These are phyloP conservation scores for Caenorhabditis plicata DNA, from an alignment of 2,888 invertebrate genomes.

Conservation along the genomic window DNA sequence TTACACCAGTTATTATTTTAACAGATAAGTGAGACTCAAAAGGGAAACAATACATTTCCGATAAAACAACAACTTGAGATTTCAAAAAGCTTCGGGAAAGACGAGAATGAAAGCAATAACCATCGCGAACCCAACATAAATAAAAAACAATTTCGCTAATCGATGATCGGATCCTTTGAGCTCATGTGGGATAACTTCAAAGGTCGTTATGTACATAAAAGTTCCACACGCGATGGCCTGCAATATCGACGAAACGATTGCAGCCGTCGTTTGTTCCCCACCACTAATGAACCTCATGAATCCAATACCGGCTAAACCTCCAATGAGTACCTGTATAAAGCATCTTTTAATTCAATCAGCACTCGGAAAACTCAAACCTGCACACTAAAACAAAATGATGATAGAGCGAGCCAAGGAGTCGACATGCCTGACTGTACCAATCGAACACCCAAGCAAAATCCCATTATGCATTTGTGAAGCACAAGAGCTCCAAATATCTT, in stretches of 20 bases:
- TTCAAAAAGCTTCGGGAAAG: constrained; percentile 43
- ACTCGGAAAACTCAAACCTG: no score
- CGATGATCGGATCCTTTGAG: constrained; percentile 51
- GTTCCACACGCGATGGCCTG: constrained; percentile 85
- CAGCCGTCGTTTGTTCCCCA: constrained; percentile 68
- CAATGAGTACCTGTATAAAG: constrained; percentile 74
- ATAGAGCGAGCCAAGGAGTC: constrained; percentile 27
- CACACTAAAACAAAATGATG: constrained; percentile 31
- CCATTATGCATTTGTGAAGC: constrained; percentile 72
- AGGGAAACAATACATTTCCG: no score
- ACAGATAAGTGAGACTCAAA: no score
- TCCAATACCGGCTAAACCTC: constrained; percentile 71
- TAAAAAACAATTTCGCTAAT: constrained; percentile 48
- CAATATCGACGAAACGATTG: constrained; percentile 50
- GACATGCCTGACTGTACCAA: constrained; percentile 53
- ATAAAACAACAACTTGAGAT: no score
- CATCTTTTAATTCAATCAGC: no score
- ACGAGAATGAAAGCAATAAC: constrained; percentile 54
- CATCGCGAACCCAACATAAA: constrained; percentile 56
- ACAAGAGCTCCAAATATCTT: constrained; percentile 70
- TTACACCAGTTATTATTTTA: no score
- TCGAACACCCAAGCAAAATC: constrained; percentile 71
- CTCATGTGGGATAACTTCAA: constrained; percentile 79
- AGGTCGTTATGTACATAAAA: constrained; percentile 91
- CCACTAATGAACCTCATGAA: constrained; percentile 67